Base-by-base conservation (phyloP, 1,140 invertebrate species). In the Olivierus martensii region DNA sequence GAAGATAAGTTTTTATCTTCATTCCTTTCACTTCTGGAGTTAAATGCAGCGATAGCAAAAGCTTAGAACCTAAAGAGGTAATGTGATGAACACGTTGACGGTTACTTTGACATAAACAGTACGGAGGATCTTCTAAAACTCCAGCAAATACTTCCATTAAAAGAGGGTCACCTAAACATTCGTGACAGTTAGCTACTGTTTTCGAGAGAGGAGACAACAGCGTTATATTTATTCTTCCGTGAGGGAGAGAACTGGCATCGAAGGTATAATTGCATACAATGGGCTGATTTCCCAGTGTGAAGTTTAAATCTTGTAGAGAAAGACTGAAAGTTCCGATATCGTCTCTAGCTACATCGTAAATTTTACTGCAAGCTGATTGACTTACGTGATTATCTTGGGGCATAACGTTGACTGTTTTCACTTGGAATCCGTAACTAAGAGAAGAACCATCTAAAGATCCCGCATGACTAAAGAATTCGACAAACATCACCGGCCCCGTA, bases 381-480 rank as follows among this genome's bases (percentile, higher is more conserved):
- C 54, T 56, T 28, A 28, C 9, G 9, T 28, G 28, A 28, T 28
- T 28, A 38, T 56, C 54, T 3, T 51, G 21, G 22, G 51, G 53
- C 7, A 49, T 48, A 5, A 49, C 55, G 3, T 56, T 49, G n/a
- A 59, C 53, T 12, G 57, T 55, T 52, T 59, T 59, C 0, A 63
- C 60, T 39, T 63, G 49, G 43, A 63, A 61, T 18, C 50, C 51
- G 39, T 61, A 63, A 41, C 59, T 60, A 7, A 63, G 54, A 5
- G 61, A 61, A 6, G 58, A 56, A 7, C 61, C 61, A 19, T 60
- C 61, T 5, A 63, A 44, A n/a, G 60, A 61, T 15, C 61, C 61
- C 18, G 37, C 46, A 6, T 46, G 43, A 18, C 54, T 53, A 2
- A 52, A 51, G 44, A 62, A 63, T 36, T 60, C 53, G 14, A 63